These are phyloP conservation scores for Cyanoderma ruficeps DNA, from an alignment of 2,113 vertebrate genomes.

Conservation along the genomic window DNA sequence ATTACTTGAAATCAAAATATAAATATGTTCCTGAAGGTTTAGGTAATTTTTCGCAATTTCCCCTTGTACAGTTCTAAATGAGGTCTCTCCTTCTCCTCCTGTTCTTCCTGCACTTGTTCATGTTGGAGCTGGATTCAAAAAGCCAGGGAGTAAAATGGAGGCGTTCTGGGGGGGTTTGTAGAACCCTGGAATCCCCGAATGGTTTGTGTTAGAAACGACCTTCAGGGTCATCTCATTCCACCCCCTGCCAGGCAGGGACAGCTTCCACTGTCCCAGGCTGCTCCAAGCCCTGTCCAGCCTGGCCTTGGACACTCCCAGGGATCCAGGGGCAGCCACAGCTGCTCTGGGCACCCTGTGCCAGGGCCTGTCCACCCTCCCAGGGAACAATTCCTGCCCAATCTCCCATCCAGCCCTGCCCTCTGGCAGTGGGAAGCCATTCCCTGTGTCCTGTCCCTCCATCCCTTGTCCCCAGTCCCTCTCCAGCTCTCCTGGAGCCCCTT, in stretches of 20 bases:
- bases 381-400: neutral
- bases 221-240: rapidly evolving
- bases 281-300: neutral
- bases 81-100: neutral
- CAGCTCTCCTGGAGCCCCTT: neutral
- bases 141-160: neutral
- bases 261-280: rapidly evolving
- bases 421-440: neutral
- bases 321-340: no score
- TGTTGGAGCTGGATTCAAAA: neutral
- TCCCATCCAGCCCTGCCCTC: neutral
- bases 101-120: constrained; percentile 30
- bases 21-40: constrained; percentile 73
- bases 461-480: neutral
- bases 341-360: no score
- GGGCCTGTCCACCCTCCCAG: no score
- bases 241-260: neutral
- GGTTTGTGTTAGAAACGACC: neutral
- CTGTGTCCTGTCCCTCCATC: neutral
- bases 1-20: constrained; percentile 73
- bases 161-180: neutral
- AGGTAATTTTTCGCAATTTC: constrained; percentile 69
- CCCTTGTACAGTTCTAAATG: constrained; percentile 52
- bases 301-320: no score
- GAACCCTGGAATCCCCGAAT: neutral